Percentiles rank a stretch among this genome's conserved stretches.
These are phyloP conservation scores for Cyprichromis sp. DNA, from an alignment of 2,113 vertebrate genomes.

Conservation along the genomic window DNA sequence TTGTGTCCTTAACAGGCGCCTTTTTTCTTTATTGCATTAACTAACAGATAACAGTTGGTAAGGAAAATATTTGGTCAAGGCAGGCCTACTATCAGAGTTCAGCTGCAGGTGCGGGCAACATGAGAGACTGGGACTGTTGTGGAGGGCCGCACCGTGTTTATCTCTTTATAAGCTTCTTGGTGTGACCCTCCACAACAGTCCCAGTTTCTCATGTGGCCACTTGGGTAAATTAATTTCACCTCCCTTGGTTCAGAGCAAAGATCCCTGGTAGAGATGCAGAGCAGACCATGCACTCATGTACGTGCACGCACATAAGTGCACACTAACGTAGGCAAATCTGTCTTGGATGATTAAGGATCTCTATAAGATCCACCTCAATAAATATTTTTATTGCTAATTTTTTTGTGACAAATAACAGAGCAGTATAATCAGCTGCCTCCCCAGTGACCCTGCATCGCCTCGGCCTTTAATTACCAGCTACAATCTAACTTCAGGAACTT, in stretches of 20 bases:
- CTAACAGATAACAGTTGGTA: not conserved
- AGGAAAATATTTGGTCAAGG: not conserved
- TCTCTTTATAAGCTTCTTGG: not conserved
- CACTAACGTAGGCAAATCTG: not conserved
- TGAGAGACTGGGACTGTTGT: not conserved
- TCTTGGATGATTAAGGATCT: not conserved
- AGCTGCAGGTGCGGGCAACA: not conserved
- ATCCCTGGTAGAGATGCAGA: not conserved
- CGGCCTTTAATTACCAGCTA: not conserved
- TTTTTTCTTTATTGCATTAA: not conserved
- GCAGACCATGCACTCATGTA: not conserved
- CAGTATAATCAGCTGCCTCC: not conserved
- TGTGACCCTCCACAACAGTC: not conserved
- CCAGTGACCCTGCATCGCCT: not conserved
- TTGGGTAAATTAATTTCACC: not conserved
- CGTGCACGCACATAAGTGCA: not conserved
- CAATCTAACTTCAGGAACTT: not conserved
- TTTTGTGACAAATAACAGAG: not conserved
- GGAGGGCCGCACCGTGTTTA: not conserved
- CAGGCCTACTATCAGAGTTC: not conserved
- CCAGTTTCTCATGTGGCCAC: not conserved
- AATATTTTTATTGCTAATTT: not conserved
- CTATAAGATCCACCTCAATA: not conserved
- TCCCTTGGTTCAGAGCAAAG: not conserved
- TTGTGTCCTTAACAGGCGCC: not conserved